phyloP scores from a whole-genome alignment of 2,797 vertebrate species.

The Fistularia tabacaria region DNA sequence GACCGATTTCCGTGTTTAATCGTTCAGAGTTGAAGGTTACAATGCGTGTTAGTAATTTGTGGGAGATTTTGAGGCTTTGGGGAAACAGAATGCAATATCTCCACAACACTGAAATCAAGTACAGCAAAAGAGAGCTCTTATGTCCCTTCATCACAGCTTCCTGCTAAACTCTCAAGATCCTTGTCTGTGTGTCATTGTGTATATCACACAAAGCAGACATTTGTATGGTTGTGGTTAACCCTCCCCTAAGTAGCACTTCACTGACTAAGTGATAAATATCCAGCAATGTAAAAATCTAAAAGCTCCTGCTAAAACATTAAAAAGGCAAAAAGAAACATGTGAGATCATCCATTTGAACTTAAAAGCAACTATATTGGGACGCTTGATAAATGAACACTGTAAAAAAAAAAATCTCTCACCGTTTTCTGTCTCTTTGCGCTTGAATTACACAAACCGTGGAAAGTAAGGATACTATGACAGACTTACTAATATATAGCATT shows the following conservation, averaged over 20 bases:
- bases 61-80: slow-evolving; percentile 32
- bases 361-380: background rate
- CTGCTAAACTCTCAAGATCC: slow-evolving; percentile 28
- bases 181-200: slow-evolving; percentile 17
- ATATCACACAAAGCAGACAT: slow-evolving; percentile 53
- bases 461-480: background rate
- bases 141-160: slow-evolving; percentile 27
- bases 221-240: slow-evolving; percentile 65
- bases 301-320: slow-evolving; percentile 19
- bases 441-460: no score
- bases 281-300: slow-evolving; percentile 9
- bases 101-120: slow-evolving; percentile 42
- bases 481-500: background rate
- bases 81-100: slow-evolving; percentile 17
- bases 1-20: slow-evolving; percentile 45
- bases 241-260: slow-evolving; percentile 52
- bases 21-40: slow-evolving; percentile 29
- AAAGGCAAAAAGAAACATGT: background rate
- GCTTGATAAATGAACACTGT: no score
- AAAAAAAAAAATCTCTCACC: no score
- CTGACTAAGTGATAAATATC: no score
- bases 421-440: no score
- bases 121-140: slow-evolving; percentile 19
- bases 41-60: slow-evolving; percentile 45
- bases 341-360: background rate